A percentile compares a stretch with the other conserved stretches of the same genome.
Evolutionary conservation across 1,140 invertebrate species (phyloP).

Genomic region (Piezodorus guildinii): DNA sequence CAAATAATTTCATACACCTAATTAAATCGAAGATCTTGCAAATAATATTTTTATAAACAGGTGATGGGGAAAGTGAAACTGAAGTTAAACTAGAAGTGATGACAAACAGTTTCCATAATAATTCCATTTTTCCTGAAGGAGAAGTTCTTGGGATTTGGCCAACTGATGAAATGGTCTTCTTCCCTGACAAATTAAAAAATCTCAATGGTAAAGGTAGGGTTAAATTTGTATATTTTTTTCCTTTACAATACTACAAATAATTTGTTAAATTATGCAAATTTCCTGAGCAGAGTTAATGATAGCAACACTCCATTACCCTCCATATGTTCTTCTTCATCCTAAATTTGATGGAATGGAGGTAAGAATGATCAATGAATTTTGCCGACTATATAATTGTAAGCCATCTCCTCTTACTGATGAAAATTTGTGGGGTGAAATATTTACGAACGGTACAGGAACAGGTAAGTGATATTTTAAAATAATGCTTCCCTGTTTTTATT

Average conservation of each 20-base stretch:
- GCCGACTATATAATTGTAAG: constrained; percentile 13
- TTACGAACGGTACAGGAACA: constrained; percentile 18
- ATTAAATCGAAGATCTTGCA: too few species aligned
- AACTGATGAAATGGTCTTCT: neutral
- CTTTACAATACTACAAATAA: neutral
- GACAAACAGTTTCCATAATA: too few species aligned
- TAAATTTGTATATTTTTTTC: neutral
- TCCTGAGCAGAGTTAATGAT: constrained; percentile 10
- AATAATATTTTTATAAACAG: too few species aligned
- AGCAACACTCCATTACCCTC: constrained; percentile 18
- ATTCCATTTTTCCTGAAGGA: too few species aligned
- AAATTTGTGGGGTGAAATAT: constrained; percentile 13
- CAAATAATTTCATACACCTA: too few species aligned
- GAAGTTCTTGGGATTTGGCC: constrained; percentile 1
- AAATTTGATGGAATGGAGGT: constrained; percentile 19
- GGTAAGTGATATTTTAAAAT: constrained; percentile 12
- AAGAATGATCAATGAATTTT: constrained; percentile 16
- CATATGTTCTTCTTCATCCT: constrained; percentile 15
- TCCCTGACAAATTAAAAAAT: neutral
- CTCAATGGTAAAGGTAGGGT: neutral
- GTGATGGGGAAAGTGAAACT: too few species aligned
- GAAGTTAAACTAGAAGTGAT: too few species aligned
- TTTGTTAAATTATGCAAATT: neutral
- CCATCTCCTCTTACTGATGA: constrained; percentile 5
- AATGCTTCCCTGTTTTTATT: too few species aligned